Evolutionary conservation across 2,888 invertebrate species (phyloP), one percentile per base, ranked within the genome.

Genomic region (Ophioninae sp.): DNA sequence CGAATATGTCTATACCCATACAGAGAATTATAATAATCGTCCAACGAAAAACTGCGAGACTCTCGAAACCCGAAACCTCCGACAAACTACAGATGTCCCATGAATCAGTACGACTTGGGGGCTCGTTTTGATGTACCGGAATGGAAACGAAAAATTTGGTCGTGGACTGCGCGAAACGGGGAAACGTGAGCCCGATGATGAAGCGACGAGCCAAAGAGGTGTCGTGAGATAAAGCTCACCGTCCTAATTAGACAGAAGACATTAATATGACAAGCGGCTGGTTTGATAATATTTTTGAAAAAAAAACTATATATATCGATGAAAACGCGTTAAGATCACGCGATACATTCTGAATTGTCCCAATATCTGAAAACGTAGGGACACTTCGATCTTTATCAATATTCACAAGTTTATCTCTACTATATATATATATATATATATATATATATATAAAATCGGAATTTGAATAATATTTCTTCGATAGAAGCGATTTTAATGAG

Each of bases 391-490:
- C 79, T 37, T 65, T 79, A 79, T 79, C 79, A 65, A 65, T 65
- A 67, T 59, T 67, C 72, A 59, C 65, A 57, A 23, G 10, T 69
- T 50, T 37, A 23, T 17, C 1, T 21, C 39, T n/a, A 62, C 20
- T 6, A 44, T 7, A 44, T 7, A 44, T 17, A 17, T 37, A 7
- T 6, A 64, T 6, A 64, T 37, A 37, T 17, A 7, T 17, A 64
- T 17, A 37, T 37, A 39, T 6, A 20, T 23, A n/a, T 30, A 64
- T 44, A 61, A 17, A 65, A 39, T 59, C 39, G 41, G 7, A 79
- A 72, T 79, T 84, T 84, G 74, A 82, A 82, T 82, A 84, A 79
- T 79, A 68, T 79, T 70, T 73, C 64, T 61, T 56, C 70, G 61
- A 73, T 56, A 76, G 57, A 67, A 78, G 72, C 21, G 76, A 50